Evolutionary conservation across 2,797 vertebrate species (phyloP), one percentile per base, ranked within the genome.

Genomic region (Microctenopoma lineatum): DNA sequence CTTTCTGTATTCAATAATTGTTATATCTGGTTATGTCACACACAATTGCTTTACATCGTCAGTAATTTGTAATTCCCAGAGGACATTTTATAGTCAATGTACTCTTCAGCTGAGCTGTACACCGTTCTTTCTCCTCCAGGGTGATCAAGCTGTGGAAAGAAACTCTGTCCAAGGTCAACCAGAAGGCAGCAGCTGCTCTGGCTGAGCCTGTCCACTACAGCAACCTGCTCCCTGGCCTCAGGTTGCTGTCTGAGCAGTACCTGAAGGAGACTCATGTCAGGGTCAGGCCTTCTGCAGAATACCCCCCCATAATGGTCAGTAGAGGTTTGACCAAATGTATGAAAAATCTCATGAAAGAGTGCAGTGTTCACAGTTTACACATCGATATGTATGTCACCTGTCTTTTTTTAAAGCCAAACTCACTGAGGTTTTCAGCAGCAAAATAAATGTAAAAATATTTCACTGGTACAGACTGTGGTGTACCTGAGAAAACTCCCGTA

Each of bases 81-180:
- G 14, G 41, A 16, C 5, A 7, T 45, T 45, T 18, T 7, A 45
- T 2, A 3, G 42, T 44, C 15, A 45, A 5, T 45, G 6, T 42
- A 15, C 13, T 15, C 14, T 42, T 4, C 27, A 29, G 14, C 12
- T 46, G 42, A 65, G 29, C 54, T 59, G 45, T 12, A 3, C 32
- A 14, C 1, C 1, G 26, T 36, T 55, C 16, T 14, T 36, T 47
- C 21, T 73, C 45, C 46, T 59, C 29, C 85, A 92, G 91, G 89
- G 96, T 98, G 79, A 97, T 99, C 65, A 96, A 95, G 84, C 92
- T 99, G 63, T 99, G 97, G 98, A 94, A 96, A 86, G 96, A 98
- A 70, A 97, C 85, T 70, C 95, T 99, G 53, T 94, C 95, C 53
- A 97, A 97, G 93, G 93, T 97, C 59, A 98, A 97, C 83, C 95